phyloP scores from a whole-genome alignment of 2,888 invertebrate species.

The Agrotis segetum region DNA sequence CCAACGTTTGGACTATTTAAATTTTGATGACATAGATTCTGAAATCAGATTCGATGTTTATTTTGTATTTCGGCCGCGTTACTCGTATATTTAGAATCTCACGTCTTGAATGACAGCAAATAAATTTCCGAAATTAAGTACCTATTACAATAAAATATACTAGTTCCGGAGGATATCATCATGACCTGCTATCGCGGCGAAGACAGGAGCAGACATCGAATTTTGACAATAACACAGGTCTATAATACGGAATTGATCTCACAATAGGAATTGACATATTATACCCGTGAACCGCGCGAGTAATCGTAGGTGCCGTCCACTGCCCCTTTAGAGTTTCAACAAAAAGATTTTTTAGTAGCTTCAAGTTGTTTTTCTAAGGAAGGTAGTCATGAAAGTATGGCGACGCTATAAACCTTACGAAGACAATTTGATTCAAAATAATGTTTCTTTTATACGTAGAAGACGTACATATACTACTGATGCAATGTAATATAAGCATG shows the following conservation, averaged over 20 bases:
- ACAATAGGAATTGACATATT: conserved; percentile 61
- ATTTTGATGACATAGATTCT: conserved; percentile 29
- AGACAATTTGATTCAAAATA: conserved; percentile 37
- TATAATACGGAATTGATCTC: conserved; percentile 53
- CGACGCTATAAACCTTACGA: conserved; percentile 34
- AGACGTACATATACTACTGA: conserved; percentile 34
- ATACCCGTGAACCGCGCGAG: conserved; percentile 44
- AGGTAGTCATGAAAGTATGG: conserved; percentile 13
- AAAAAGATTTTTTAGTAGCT: conserved; percentile 47
- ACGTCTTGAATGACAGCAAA: conserved; percentile 2
- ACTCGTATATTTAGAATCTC: conserved; percentile 44
- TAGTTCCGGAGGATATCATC: conserved; percentile 10
- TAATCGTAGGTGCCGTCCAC: conserved; percentile 67
- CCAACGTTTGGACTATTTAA: conserved; percentile 32
- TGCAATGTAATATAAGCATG: conserved; percentile 36
- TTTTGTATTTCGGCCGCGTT: conserved; percentile 53
- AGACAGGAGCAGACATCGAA: conserved; percentile 55
- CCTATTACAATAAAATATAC: conserved; percentile 1
- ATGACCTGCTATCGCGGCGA: conserved; percentile 19
- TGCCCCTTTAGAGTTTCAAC: conserved; percentile 62
- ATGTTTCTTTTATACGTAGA: conserved; percentile 45
- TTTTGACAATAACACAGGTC: conserved; percentile 62
- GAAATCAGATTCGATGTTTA: conserved; percentile 43
- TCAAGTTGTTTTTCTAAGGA: conserved; percentile 56
- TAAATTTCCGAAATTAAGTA: neutral